These are phyloP conservation scores for Sander vitreus DNA, from an alignment of 2,113 vertebrate genomes.

Conservation along the genomic window DNA sequence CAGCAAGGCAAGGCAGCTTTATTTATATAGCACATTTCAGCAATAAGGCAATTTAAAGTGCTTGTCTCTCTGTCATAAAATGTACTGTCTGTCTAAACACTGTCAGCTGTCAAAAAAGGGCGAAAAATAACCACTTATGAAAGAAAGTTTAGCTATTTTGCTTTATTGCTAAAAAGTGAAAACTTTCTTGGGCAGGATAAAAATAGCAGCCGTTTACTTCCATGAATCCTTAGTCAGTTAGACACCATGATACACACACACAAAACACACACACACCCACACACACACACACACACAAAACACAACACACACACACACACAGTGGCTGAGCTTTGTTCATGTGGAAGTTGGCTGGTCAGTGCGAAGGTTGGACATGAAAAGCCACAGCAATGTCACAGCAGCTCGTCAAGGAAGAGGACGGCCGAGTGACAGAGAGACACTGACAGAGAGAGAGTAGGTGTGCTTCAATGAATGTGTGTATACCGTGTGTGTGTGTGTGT, in stretches of 20 bases:
- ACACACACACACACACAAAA: constrained; percentile 16
- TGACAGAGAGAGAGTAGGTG: background rate
- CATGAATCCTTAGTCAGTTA: background rate
- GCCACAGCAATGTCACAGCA: constrained; percentile 70
- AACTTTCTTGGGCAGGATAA: background rate
- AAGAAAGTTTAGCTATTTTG: background rate
- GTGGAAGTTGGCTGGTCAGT: constrained; percentile 78
- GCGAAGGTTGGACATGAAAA: constrained; percentile 83
- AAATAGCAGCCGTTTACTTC: constrained; percentile 23
- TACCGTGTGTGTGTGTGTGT: constrained; percentile 4
- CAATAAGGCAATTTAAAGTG: too few species aligned
- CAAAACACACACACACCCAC: constrained; percentile 10
- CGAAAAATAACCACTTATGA: background rate
- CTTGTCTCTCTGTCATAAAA: too few species aligned
- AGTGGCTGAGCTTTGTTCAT: constrained; percentile 56
- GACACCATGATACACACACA: background rate
- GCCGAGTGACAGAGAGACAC: constrained; percentile 51
- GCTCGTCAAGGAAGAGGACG: constrained; percentile 64
- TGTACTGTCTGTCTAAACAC: background rate
- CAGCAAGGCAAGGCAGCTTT: too few species aligned
- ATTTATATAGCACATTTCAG: too few species aligned
- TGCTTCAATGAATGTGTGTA: background rate
- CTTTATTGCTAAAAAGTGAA: background rate
- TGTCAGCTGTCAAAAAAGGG: background rate
- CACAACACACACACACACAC: constrained; percentile 15